Evolutionary conservation across 2,797 vertebrate species (phyloP).

Genomic region (Crossoptilon crossoptilon): DNA sequence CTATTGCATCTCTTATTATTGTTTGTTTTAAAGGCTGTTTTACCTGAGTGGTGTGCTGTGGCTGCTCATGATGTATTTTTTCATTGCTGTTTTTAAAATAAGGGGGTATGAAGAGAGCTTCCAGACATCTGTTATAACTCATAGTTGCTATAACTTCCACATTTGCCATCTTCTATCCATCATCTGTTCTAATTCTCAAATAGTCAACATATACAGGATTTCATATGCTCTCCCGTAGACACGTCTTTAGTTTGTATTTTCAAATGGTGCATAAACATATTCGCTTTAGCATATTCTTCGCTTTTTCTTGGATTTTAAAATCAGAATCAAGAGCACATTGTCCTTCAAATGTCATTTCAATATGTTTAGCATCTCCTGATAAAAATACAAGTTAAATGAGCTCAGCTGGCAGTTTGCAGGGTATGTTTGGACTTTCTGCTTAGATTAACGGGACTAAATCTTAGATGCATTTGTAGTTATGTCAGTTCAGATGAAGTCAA

Average conservation of each 20-base stretch:
- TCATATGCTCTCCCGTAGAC: conserved; percentile 47
- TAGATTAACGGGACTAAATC: not conserved
- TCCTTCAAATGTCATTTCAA: conserved; percentile 55
- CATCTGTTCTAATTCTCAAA: conserved; percentile 68
- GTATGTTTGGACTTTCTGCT: conserved; percentile 55
- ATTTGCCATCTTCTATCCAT: conserved; percentile 71
- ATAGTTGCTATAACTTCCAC: conserved; percentile 66
- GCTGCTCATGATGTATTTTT: not conserved
- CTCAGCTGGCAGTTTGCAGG: conserved; percentile 45
- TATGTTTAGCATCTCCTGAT: conserved; percentile 51
- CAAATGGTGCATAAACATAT: conserved; percentile 42
- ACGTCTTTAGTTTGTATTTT: conserved; percentile 59
- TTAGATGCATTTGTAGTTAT: not conserved
- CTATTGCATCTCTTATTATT: not conserved
- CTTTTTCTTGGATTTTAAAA: conserved; percentile 52
- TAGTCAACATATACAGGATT: conserved; percentile 49
- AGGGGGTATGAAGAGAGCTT: not conserved
- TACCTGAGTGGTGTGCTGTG: not conserved
- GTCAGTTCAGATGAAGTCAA: not conserved
- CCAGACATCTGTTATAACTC: conserved; percentile 70
- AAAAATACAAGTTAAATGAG: conserved; percentile 49
- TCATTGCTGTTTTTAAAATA: not conserved
- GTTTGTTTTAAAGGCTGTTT: conserved; percentile 17
- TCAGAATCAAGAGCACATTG: conserved; percentile 47
- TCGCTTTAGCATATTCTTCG: conserved; percentile 51